Evolutionary conservation across 2,888 invertebrate genomes (phyloP), one percentile per base, ranked within the genome.

Genomic region (Lacanobia oleracea): DNA sequence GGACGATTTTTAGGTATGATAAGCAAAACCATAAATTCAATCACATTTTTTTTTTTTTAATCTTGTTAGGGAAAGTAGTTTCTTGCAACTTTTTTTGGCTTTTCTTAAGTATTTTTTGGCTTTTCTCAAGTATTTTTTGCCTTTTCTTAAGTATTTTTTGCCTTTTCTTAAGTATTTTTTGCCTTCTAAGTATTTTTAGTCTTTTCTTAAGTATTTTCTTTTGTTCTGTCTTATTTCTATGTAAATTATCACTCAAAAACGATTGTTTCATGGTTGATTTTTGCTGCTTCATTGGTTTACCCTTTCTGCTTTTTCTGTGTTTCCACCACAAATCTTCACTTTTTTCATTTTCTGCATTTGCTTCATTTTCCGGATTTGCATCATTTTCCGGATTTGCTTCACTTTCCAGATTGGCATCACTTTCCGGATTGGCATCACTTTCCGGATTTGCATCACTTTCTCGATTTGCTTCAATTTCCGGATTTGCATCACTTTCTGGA

Each of bases 71-170:
- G 5, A 6, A 33, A 6, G 33, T 33, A 33, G 33, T 57, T 72
- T 53, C 12, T 45, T 40, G 16, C 40, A 10, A n/a, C 0, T 57
- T 68, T 48, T 79, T 40, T 59, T 74, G 72, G n/a, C 45, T 12
- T 43, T 66, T 50, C 14, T 18, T 66, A 54, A 40, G 33, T 16
- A 9, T 56, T 45, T 59, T 18, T 62, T 37, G 33, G 2, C 33
- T 33, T 33, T 33, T 33, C 5, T n/a, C n/a, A 27, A 27, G 27
- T 27, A 27, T 67, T 48, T 79, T 37, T 57, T 73, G 72, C n/a
- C 37, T 12, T 43, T 33, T 33, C 6, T 18, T 66, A 54, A 40
- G 33, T 16, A 7, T 56, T 45, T 59, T 16, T 59, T 73, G 72
- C 21, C 45, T 12, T 43, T 66, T 50, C 14, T 18, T 66, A 54